Evolutionary conservation across 2,888 invertebrate genomes (phyloP), one percentile per base, ranked within the genome.

Genomic region (Bedellia somnulentella): DNA sequence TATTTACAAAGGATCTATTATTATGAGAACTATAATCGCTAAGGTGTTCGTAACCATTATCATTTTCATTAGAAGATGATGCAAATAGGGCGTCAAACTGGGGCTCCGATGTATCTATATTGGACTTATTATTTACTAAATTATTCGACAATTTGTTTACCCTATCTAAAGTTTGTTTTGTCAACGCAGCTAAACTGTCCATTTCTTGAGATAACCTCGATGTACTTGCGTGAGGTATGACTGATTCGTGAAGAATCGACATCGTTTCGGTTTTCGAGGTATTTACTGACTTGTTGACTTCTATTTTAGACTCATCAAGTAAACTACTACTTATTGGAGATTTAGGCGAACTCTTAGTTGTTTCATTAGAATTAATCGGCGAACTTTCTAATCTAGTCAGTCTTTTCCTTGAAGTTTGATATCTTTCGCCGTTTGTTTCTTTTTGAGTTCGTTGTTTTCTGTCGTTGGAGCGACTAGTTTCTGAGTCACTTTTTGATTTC

Each of bases 131-230:
- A 57, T 58, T 73, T 67, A 53, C 66, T 62, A 71, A 66, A 60
- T 77, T 79, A 62, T 60, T 78, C 38, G 78, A 70, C 50, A 84
- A 76, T 62, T 78, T 78, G 57, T 83, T 83, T 46, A 84, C 82
- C 49, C 82, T 80, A 54, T 82, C 83, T 66, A 84, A 76, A 26
- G 84, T 82, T 47, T 83, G 81, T 56, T 80, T 80, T 30, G 84
- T 83, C 45, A 83, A 67, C 18, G 80, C 81, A 37, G 82, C 79
- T 52, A 84, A 63, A 47, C 79, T 82, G 44, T 84, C 83, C 70
- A 84, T 80, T 51, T 80, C 77, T 44, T 80, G 80, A 31, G 75
- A 73, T 49, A 75, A 63, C 54, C 75, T 63, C 40, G 67, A 64
- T 38, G 40, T 57, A 46, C 52, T 53, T 17, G 59, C 40, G 42